Evolutionary conservation across 1,140 invertebrate species (phyloP).

Genomic region (Lysiphlebus fabarum): DNA sequence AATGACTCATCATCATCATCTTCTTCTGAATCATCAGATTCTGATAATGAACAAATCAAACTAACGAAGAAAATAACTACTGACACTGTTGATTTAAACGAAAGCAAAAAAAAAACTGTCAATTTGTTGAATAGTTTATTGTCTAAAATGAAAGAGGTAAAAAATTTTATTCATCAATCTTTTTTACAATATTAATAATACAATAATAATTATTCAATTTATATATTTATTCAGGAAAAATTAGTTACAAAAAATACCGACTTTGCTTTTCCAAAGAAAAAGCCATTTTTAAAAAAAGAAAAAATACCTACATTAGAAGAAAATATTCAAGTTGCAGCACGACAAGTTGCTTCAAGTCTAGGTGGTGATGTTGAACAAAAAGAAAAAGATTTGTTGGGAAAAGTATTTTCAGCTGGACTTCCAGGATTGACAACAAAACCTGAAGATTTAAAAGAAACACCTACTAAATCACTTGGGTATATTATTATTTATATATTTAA

Average conservation of each 20-base stretch:
- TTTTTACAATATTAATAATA: constrained; percentile 1
- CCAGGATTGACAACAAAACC: constrained; percentile 1
- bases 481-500: background rate
- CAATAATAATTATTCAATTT: background rate
- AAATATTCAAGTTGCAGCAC: constrained; percentile 60
- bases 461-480: constrained; percentile 13
- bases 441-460: background rate
- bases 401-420: constrained; percentile 52
- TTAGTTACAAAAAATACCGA: constrained; percentile 11
- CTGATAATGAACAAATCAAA: constrained; percentile 28
- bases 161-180: constrained; percentile 5
- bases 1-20: constrained; percentile 33
- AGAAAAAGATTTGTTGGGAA: constrained; percentile 71
- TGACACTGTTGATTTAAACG: constrained; percentile 11
- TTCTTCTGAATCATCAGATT: constrained; percentile 39
- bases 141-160: constrained; percentile 26
- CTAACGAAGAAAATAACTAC: constrained; percentile 13
- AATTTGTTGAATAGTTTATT: constrained; percentile 29
- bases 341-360: constrained; percentile 64
- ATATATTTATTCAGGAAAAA: background rate
- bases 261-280: constrained; percentile 6
- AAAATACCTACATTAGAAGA: constrained; percentile 35
- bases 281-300: constrained; percentile 12
- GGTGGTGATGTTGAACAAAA: constrained; percentile 67
- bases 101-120: constrained; percentile 18